Evolutionary conservation across 1,140 invertebrate species (phyloP).

Genomic region (Monochamus saltuarius): DNA sequence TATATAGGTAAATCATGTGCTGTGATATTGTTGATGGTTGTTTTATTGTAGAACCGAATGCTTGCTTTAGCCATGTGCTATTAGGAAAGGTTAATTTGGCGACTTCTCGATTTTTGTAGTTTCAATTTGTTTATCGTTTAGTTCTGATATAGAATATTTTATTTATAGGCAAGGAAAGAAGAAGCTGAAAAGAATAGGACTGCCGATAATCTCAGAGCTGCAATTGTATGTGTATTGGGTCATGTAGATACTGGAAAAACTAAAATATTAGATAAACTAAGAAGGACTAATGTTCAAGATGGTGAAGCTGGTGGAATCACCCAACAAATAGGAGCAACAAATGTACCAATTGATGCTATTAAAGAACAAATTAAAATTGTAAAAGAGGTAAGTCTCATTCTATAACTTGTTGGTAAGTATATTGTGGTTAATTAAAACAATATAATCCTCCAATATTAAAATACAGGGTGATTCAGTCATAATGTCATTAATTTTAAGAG

Average conservation of each 20-base stretch:
- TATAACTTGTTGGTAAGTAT: no score
- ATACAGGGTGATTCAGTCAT: no score
- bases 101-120: no score
- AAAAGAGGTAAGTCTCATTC: conserved; percentile 74
- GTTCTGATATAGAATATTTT: background rate
- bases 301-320: conserved; percentile 99
- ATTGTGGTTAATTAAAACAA: no score
- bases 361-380: conserved; percentile 93
- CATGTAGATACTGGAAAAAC: conserved; percentile 99
- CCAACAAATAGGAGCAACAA: conserved; percentile 99
- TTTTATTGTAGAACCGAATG: no score
- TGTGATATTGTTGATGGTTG: no score
- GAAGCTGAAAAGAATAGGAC: conserved; percentile 81
- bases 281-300: conserved; percentile 95
- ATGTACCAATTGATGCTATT: conserved; percentile 97
- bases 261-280: conserved; percentile 96
- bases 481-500: no score
- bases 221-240: conserved; percentile 98
- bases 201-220: conserved; percentile 82
- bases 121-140: background rate
- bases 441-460: no score
- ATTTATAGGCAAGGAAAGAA: conserved; percentile 70
- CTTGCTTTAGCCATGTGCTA: no score
- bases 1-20: no score
- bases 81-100: no score